These are phyloP conservation scores for Centropus unirufus DNA, from an alignment of 2,113 vertebrate species.

Conservation along the genomic window DNA sequence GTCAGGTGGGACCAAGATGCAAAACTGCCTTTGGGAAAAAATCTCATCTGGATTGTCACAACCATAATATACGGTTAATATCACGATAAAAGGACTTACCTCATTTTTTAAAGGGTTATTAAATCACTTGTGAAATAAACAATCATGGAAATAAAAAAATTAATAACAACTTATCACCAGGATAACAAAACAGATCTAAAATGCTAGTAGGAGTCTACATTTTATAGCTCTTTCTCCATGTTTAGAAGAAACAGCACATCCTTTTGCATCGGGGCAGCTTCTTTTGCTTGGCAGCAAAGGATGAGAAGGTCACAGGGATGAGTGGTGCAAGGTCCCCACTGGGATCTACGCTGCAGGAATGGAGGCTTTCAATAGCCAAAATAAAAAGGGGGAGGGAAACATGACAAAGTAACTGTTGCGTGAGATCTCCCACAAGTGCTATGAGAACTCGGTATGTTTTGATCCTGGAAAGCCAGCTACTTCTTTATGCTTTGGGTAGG, in stretches of 20 bases:
- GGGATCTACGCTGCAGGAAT: not conserved
- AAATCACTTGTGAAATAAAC: not conserved
- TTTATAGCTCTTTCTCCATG: not conserved
- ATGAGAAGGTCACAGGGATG: not conserved
- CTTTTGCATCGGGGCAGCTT: not conserved
- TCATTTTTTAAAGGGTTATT: not conserved
- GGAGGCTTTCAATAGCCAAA: not conserved
- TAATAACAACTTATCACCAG: not conserved
- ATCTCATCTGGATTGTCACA: not conserved
- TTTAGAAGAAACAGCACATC: not conserved
- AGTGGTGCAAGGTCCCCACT: not conserved
- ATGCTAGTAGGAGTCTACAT: not conserved
- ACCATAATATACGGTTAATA: not conserved
- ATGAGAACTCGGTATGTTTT: not conserved
- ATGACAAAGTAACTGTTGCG: not conserved
- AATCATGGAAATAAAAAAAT: not conserved
- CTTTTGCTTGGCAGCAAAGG: not conserved
- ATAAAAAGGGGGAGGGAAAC: not conserved
- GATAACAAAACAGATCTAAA: not conserved
- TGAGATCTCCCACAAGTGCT: not conserved
- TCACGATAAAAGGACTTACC: not conserved
- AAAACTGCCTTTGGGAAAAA: conserved; percentile 6
- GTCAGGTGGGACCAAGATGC: conserved; percentile 41
- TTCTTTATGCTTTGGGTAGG: not conserved
- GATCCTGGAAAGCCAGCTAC: not conserved